phyloP scores from a whole-genome alignment of 2,113 vertebrate genomes.

The Zeus faber region DNA sequence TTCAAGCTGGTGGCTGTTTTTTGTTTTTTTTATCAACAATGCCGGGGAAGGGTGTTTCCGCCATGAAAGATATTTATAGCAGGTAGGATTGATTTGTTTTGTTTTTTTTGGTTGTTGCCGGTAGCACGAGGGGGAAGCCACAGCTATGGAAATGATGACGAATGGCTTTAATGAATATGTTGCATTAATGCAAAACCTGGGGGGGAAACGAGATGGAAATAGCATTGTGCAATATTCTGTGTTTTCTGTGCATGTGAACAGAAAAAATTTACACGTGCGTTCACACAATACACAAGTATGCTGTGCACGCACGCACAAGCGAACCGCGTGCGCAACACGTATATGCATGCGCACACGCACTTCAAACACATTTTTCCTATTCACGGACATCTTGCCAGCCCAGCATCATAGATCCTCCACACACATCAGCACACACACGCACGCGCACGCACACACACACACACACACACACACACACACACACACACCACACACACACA shows the following conservation, averaged over 20 bases:
- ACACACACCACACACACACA: slow-evolving; percentile 12
- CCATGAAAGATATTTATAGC: slow-evolving; percentile 53
- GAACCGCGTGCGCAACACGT: too few species aligned
- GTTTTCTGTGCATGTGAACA: not conserved
- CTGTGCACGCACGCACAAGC: too few species aligned
- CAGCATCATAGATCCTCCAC: not conserved
- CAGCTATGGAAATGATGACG: slow-evolving; percentile 49
- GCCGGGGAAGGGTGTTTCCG: slow-evolving; percentile 44
- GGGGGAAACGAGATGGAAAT: slow-evolving; percentile 22
- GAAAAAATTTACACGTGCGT: slow-evolving; percentile 1
- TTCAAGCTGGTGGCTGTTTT: too few species aligned
- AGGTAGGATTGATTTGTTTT: slow-evolving; percentile 18
- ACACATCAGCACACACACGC: not conserved
- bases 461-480: slow-evolving; percentile 14
- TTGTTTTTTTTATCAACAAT: too few species aligned
- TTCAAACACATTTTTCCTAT: not conserved
- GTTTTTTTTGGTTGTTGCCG: too few species aligned
- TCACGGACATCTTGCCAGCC: not conserved
- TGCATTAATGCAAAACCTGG: slow-evolving; percentile 47
- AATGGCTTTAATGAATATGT: slow-evolving; percentile 57
- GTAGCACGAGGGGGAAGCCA: slow-evolving; percentile 47
- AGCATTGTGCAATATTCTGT: slow-evolving; percentile 38
- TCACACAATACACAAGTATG: slow-evolving; percentile 3
- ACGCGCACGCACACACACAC: not conserved
- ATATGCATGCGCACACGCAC: not conserved